These are phyloP conservation scores for Diceros bicornis DNA, from an alignment of 2,797 vertebrate genomes.

Conservation along the genomic window DNA sequence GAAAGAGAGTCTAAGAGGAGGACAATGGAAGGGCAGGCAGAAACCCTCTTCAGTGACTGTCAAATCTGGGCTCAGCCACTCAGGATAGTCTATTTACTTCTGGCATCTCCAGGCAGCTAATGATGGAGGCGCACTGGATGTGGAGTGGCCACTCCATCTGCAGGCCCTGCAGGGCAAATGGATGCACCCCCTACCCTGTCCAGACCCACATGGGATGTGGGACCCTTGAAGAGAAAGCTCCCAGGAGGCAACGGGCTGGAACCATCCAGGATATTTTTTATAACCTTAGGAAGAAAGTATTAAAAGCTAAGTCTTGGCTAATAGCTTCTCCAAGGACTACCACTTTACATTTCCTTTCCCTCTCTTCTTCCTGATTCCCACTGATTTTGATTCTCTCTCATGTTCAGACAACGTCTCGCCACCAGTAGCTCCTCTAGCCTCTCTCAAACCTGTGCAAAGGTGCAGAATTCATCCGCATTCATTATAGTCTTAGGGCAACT, in stretches of 20 bases:
- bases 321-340: conserved; percentile 75
- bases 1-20: background rate
- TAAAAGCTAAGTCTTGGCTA: conserved; percentile 66
- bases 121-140: background rate
- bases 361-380: conserved; percentile 67
- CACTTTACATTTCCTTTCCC: background rate
- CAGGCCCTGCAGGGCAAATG: background rate
- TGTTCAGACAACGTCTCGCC: conserved; percentile 31
- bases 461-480: conserved; percentile 73
- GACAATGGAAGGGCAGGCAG: background rate
- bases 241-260: conserved; percentile 3
- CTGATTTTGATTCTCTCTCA: conserved; percentile 76
- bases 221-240: background rate
- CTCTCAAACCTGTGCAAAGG: conserved; percentile 66
- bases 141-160: background rate
- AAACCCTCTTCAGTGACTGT: background rate
- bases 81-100: background rate
- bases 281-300: conserved; percentile 26
- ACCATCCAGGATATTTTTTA: background rate
- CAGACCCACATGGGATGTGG: background rate
- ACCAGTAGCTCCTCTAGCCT: conserved; percentile 40
- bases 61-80: background rate
- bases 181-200: background rate
- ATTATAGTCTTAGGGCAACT: conserved; percentile 64
- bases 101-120: background rate